Base-by-base conservation (phyloP, 2,797 vertebrate genomes). In the Chrosomus eos region DNA sequence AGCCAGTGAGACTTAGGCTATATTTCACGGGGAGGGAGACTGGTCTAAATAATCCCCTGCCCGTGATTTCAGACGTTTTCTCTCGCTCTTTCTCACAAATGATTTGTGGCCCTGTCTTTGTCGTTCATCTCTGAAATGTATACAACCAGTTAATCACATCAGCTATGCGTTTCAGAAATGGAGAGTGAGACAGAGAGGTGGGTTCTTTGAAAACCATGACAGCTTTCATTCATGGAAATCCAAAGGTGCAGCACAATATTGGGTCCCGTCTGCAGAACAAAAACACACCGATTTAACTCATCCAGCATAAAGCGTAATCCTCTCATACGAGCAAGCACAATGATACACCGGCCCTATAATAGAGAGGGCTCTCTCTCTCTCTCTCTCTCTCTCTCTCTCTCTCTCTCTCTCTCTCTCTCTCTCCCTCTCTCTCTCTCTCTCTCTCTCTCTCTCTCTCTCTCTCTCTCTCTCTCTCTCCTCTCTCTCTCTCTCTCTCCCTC, bases 301-400 rank as follows among this genome's bases (percentile, higher is more conserved):
- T 79, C 75, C 75, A 72, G 68, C 67, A 85, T 73, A 48, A 85
- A 79, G 55, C 68, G 7, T 85, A 73, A 85, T 80, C 83, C 55
- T 51, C 67, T 85, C 18, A 64, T 60, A 45, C 9, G 2, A 26
- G 51, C 31, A 72, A 80, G 68, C 83, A 80, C 83, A 80, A 72
- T 51, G 33, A 85, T 53, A 28, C 58, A 60, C 23, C 23, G 7
- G 23, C 76, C 40, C 23, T 80, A 26, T n/a, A n/a, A n/a, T n/a
- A n/a, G n/a, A n/a, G n/a, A n/a, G n/a, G n/a, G n/a, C n/a, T n/a
- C 53, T 86, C 73, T 76, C 71, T 81, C 79, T 85, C 78, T 76
- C 51, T 76, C 58, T 75, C 9, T 60, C 55, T 60, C 55, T 60
- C 73, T 75, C 71, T 81, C 71, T 85, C 78, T 75, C 48, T 75